These are phyloP conservation scores for Heterodera schachtii DNA, from an alignment of 1,140 invertebrate species.

Conservation along the genomic window DNA sequence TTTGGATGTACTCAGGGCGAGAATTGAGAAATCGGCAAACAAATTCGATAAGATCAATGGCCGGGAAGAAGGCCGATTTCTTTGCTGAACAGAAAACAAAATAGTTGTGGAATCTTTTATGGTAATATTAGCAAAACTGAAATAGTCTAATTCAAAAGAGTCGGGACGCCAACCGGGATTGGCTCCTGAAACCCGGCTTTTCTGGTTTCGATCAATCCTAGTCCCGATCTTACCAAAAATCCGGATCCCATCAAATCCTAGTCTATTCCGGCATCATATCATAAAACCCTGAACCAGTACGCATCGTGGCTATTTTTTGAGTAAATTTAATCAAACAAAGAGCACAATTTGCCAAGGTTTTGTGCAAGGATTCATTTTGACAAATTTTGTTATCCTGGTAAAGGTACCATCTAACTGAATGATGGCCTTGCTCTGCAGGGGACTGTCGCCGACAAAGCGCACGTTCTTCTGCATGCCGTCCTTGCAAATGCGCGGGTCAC, in stretches of 20 bases:
- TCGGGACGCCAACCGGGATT: no score
- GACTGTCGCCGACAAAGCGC: slow-evolving; percentile 35
- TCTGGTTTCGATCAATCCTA: no score
- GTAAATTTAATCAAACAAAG: no score
- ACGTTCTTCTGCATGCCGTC: slow-evolving; percentile 44
- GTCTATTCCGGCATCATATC: no score
- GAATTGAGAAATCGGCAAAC: slow-evolving; percentile 14
- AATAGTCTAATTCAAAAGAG: no score
- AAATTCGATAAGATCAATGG: slow-evolving; percentile 1
- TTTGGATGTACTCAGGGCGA: background rate
- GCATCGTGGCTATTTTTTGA: no score
- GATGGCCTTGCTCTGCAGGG: slow-evolving; percentile 11
- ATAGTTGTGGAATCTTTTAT: background rate
- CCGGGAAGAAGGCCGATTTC: slow-evolving; percentile 42
- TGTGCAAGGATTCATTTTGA: no score
- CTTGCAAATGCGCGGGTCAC: slow-evolving; percentile 34
- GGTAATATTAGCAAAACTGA: slow-evolving; percentile 14
- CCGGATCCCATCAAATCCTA: no score
- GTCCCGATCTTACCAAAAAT: no score
- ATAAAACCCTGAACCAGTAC: no score
- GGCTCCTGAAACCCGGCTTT: no score
- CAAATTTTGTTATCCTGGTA: background rate
- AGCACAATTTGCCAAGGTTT: no score
- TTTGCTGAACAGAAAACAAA: slow-evolving; percentile 26
- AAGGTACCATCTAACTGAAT: slow-evolving; percentile 31